Percentiles rank a stretch among this genome's conserved stretches.
Conservation (phyloP, 2,113 vertebrate species). For the Epinephelus moara region DNA sequence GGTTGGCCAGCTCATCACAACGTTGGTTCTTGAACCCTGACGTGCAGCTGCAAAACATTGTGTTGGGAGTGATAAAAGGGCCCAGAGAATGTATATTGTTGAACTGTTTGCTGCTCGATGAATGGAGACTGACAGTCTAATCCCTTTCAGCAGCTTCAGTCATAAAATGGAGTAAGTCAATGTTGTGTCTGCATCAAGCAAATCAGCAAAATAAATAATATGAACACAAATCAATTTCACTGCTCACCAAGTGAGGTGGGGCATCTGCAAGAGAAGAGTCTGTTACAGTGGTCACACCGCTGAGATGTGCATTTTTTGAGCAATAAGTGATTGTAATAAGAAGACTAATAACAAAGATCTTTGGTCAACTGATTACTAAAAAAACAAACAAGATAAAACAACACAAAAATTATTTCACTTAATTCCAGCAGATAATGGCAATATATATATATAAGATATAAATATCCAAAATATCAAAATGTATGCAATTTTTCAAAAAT, state of each 20-base stretch:
- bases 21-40: conserved; percentile 99
- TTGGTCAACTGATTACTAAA: neutral
- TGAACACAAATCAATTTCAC: conserved; percentile 39
- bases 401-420: neutral
- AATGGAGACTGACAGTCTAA: conserved; percentile 53
- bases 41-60: conserved; percentile 99
- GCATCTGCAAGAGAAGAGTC: conserved; percentile 36
- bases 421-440: neutral
- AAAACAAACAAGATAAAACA: neutral
- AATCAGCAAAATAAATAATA: conserved; percentile 50
- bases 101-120: conserved; percentile 45
- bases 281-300: conserved; percentile 13
- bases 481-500: neutral
- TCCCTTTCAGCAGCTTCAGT: conserved; percentile 35
- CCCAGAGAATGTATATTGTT: conserved; percentile 60
- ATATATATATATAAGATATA: neutral
- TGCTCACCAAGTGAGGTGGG: conserved; percentile 3
- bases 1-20: conserved; percentile 99
- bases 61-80: conserved; percentile 85
- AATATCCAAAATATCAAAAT: neutral
- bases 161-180: conserved; percentile 14
- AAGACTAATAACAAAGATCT: neutral
- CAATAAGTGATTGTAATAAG: neutral
- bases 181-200: conserved; percentile 41
- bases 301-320: neutral